phyloP scores from a whole-genome alignment of 2,888 invertebrate species.

The Lasioglossum villosulum region DNA sequence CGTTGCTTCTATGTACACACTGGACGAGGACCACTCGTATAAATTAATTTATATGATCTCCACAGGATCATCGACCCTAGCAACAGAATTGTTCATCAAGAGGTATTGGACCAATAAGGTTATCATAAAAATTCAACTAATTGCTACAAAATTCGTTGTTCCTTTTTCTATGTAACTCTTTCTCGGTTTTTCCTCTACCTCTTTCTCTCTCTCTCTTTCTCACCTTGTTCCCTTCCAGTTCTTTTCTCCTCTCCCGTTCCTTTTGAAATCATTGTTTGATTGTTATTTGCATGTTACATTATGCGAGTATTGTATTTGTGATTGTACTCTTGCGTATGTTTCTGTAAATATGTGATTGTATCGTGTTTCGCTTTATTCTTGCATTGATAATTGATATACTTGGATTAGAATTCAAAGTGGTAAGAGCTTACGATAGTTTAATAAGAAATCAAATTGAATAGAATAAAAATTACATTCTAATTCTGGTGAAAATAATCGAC shows the following conservation, averaged over 20 bases:
- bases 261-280: slow-evolving; percentile 15
- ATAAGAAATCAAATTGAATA: slow-evolving; percentile 7
- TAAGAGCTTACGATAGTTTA: background rate
- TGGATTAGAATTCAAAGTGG: slow-evolving; percentile 10
- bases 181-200: slow-evolving; percentile 12
- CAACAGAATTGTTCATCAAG: slow-evolving; percentile 8
- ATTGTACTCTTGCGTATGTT: slow-evolving; percentile 1
- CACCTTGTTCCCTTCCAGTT: slow-evolving; percentile 6
- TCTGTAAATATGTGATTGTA: background rate
- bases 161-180: slow-evolving; percentile 43
- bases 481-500: background rate
- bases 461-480: slow-evolving; percentile 15
- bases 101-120: slow-evolving; percentile 31
- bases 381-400: slow-evolving; percentile 6
- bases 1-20: slow-evolving; percentile 3
- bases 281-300: slow-evolving; percentile 19
- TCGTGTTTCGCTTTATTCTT: background rate
- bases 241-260: slow-evolving; percentile 26
- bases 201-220: background rate
- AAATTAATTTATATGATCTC: background rate
- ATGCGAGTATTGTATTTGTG: slow-evolving; percentile 12
- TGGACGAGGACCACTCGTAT: slow-evolving; percentile 10
- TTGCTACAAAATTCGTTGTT: slow-evolving; percentile 65
- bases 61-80: background rate
- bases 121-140: slow-evolving; percentile 53